Conservation (phyloP, 2,113 vertebrate species). For the Syngnathus typhle region DNA sequence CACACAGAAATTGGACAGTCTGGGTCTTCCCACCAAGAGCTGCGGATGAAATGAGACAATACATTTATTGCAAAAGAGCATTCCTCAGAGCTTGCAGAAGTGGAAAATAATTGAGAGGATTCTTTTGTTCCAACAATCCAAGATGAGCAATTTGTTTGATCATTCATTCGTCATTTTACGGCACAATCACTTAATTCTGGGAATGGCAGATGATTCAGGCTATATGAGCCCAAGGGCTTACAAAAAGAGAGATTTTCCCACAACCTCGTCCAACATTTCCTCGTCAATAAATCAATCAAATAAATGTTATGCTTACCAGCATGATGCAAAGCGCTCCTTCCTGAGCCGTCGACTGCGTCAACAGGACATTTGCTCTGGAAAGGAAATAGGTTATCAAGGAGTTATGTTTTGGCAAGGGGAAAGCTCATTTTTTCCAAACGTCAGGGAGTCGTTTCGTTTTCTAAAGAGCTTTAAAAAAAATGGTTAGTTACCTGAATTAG, state of each 20-base stretch:
- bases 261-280: conserved; percentile 10
- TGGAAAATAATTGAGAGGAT: neutral
- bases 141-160: conserved; percentile 4
- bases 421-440: neutral
- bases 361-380: conserved; percentile 81
- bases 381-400: conserved; percentile 13
- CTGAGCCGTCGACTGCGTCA: conserved; percentile 75
- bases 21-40: conserved; percentile 78
- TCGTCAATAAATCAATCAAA: neutral
- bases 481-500: conserved; percentile 83
- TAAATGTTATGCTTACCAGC: conserved; percentile 74
- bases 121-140: neutral
- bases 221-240: conserved; percentile 19
- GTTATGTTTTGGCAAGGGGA: neutral
- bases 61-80: neutral
- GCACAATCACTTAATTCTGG: conserved; percentile 9
- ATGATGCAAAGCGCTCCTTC: conserved; percentile 88
- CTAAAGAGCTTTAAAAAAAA: neutral
- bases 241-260: conserved; percentile 27
- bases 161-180: neutral
- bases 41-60: conserved; percentile 46
- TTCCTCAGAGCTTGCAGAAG: neutral
- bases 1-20: conserved; percentile 81
- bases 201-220: conserved; percentile 12
- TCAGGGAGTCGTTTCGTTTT: neutral